phyloP scores from a whole-genome alignment of 2,888 invertebrate genomes.

The Miltochrista miniata region DNA sequence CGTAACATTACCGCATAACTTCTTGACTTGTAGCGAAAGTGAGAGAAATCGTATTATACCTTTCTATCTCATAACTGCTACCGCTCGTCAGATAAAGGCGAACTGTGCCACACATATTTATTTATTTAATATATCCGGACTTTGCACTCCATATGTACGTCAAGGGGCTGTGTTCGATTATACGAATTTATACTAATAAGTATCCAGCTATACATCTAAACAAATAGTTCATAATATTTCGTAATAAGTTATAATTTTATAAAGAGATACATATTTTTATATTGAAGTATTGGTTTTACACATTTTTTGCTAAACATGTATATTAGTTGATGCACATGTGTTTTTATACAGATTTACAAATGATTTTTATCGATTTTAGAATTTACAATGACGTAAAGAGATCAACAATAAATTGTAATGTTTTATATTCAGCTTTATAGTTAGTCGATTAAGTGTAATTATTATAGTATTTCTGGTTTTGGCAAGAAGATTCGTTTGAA shows the following conservation, averaged over 20 bases:
- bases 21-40: too few species aligned
- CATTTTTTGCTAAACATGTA: constrained; percentile 61
- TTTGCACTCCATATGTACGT: too few species aligned
- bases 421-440: constrained; percentile 34
- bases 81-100: too few species aligned
- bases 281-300: constrained; percentile 61
- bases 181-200: too few species aligned
- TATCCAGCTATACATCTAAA: constrained; percentile 8
- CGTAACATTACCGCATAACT: too few species aligned
- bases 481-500: constrained; percentile 2
- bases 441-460: constrained; percentile 12
- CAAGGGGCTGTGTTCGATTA: too few species aligned
- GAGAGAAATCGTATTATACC: too few species aligned
- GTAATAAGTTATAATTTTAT: constrained; percentile 41
- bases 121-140: too few species aligned
- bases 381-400: constrained; percentile 29
- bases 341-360: constrained; percentile 57
- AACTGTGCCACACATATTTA: too few species aligned
- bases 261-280: constrained; percentile 67
- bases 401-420: constrained; percentile 25
- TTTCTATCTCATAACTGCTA: too few species aligned
- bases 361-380: constrained; percentile 52
- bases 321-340: constrained; percentile 44
- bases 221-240: constrained; percentile 18
- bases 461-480: not conserved